Evolutionary conservation across 2,113 vertebrate species (phyloP), one percentile per base, ranked within the genome.

Genomic region (Melanotaenia duboulayi): DNA sequence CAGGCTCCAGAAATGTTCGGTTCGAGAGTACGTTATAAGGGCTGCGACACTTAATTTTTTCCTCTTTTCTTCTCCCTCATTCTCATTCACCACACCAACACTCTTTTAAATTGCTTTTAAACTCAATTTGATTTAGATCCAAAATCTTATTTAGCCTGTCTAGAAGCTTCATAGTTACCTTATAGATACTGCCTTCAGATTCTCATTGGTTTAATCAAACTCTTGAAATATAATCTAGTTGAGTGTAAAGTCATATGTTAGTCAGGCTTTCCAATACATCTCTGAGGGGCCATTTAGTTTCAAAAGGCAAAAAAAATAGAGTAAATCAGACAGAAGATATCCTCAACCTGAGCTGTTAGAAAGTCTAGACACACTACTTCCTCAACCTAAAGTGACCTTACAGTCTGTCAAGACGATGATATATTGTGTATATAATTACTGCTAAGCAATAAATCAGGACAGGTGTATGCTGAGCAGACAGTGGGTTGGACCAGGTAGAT

Each of bases 241-340:
- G 67, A 85, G 58, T 78, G 68, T 80, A 74, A 89, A 89, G 71
- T 86, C 71, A 83, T 78, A 78, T 37, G 71, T 50, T 64, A 11
- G 74, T 44, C 20, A 76, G 55, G 23, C 69, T 76, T 80, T 84
- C 85, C 85, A 83, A 68, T 49, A 56, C 0, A 61, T 80, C 73
- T 75, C 78, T 69, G 66, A 69, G 44, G 71, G 63, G 67, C 76
- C 73, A 35, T 89, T 80, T 81, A 65, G 28, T 83, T 86, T 75
- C 73, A 71, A 65, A 69, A 46, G 55, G 65, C 32, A 73, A 76
- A 69, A 73, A n/a, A 85, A 80, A 87, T 14, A 84, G 71, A 85
- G 74, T 82, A 84, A 89, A 90, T 84, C 87, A 85, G 79, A 56
- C 62, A 89, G 54, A 68, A 76, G 81, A 87, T 85, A 81, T 66